Evolutionary conservation across 2,888 invertebrate species (phyloP).

Genomic region (Macrophya alboannulata): DNA sequence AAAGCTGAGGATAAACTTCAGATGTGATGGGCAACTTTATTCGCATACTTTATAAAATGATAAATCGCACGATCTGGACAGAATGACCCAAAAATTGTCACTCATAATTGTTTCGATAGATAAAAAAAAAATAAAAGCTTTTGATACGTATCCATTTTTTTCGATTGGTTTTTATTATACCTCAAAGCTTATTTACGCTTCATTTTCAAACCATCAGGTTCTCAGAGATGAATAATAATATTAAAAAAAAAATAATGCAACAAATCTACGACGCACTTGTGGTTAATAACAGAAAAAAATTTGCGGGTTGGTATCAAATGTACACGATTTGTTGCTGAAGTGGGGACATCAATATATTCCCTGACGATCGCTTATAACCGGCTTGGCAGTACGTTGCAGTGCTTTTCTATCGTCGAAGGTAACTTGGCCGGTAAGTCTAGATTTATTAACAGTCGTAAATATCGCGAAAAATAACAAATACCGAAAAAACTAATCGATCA

Average conservation of each 20-base stretch:
- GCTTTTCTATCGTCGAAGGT: slow-evolving; percentile 15
- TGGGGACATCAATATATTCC: slow-evolving; percentile 17
- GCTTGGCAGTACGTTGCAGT: slow-evolving; percentile 15
- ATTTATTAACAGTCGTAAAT: neutral
- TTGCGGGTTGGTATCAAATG: slow-evolving; percentile 38
- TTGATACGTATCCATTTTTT: neutral
- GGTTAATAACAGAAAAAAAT: slow-evolving; percentile 27
- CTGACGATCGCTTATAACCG: slow-evolving; percentile 16
- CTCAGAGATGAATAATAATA: slow-evolving; percentile 3
- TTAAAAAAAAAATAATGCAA: neutral
- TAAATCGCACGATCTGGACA: neutral
- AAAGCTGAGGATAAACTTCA: neutral
- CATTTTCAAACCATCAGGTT: neutral
- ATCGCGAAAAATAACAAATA: neutral
- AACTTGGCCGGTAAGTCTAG: slow-evolving; percentile 16
- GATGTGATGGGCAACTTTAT: neutral
- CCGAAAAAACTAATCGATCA: neutral
- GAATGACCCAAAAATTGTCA: neutral
- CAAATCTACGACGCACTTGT: slow-evolving; percentile 42
- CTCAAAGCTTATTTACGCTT: neutral
- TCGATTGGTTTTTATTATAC: no score
- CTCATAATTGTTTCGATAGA: neutral
- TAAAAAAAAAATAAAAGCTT: neutral
- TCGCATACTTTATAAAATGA: slow-evolving; percentile 7
- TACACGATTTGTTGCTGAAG: neutral